These are phyloP conservation scores for Thamnophis sirtalis DNA, from an alignment of 2,113 vertebrate genomes.

Conservation along the genomic window DNA sequence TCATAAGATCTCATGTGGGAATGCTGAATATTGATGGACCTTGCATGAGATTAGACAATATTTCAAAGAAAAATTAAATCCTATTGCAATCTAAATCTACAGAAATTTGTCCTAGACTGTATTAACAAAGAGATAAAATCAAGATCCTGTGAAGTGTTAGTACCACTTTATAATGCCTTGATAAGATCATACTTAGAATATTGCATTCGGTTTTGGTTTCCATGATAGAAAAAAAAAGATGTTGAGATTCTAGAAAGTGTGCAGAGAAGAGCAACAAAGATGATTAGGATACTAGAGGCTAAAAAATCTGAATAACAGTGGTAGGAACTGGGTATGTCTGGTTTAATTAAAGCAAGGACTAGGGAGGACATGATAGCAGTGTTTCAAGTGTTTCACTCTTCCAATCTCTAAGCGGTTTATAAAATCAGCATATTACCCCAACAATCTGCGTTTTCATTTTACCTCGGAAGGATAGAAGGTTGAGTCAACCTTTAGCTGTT, in stretches of 20 bases:
- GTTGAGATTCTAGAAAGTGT: not conserved
- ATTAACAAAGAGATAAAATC: not conserved
- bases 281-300: not conserved
- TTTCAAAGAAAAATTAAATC: not conserved
- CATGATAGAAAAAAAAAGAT: not conserved
- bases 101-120: not conserved
- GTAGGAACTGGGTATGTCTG: not conserved
- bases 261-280: not conserved
- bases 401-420: too few relatives aligned
- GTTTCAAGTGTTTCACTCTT: not conserved
- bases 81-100: not conserved
- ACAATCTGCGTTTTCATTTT: too few relatives aligned
- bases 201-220: not conserved
- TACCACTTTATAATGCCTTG: not conserved
- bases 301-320: not conserved
- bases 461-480: too few relatives aligned
- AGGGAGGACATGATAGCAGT: not conserved
- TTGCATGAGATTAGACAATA: not conserved
- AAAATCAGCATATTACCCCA: too few relatives aligned
- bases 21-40: not conserved
- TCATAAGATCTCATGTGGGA: not conserved
- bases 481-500: too few relatives aligned
- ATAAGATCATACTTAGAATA: not conserved
- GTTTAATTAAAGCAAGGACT: not conserved
- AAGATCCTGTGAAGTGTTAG: not conserved